These are phyloP conservation scores for Pyxicephalus adspersus DNA, from an alignment of 2,113 vertebrate genomes.

Conservation along the genomic window DNA sequence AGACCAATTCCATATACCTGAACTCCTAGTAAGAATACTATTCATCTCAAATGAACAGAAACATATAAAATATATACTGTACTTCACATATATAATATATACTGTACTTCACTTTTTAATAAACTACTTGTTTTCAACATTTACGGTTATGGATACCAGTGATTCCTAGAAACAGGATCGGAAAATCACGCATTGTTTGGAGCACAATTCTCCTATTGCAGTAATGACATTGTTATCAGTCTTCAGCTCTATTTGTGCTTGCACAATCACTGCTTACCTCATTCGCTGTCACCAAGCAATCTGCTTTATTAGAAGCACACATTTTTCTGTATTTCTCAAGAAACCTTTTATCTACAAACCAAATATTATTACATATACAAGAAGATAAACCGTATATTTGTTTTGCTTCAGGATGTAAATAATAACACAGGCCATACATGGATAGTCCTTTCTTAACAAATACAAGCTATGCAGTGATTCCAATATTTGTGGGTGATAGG, in stretches of 20 bases:
- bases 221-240: background rate
- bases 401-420: background rate
- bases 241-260: background rate
- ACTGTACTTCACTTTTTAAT: background rate
- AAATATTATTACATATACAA: background rate
- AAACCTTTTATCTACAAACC: background rate
- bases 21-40: too few relatives aligned
- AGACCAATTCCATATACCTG: too few relatives aligned
- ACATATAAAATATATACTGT: too few relatives aligned
- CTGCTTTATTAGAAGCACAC: background rate
- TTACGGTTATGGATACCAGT: background rate
- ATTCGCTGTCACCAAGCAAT: background rate
- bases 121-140: background rate
- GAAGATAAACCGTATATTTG: background rate
- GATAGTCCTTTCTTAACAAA: too few relatives aligned
- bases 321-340: background rate
- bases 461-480: too few relatives aligned
- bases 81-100: too few relatives aligned
- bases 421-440: too few relatives aligned
- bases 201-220: background rate
- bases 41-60: too few relatives aligned
- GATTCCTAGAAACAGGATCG: background rate
- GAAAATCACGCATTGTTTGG: background rate
- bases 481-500: too few relatives aligned
- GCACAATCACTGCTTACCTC: background rate